Evolutionary conservation across 2,888 invertebrate genomes (phyloP), one percentile per base, ranked within the genome.

Genomic region (Netelia fuscicornis): DNA sequence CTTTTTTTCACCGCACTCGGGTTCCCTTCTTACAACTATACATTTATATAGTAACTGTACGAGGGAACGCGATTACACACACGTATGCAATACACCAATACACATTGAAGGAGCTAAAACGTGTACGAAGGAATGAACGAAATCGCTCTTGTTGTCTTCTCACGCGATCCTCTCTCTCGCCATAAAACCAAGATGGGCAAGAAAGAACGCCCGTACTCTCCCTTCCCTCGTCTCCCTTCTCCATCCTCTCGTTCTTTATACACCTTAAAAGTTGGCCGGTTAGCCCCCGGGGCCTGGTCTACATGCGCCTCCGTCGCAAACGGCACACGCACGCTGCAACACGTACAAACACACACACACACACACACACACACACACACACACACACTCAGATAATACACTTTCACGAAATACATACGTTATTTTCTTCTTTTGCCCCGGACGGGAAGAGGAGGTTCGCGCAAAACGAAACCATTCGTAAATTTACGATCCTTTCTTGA

Each of bases 131-230:
- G 70, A 70, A 81, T 23, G 70, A 82, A 82, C 82, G 65, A 82
- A 82, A 82, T 70, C 68, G 82, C 65, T 67, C 74, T 82, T 60
- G 78, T 85, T 85, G 85, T 79, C 82, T 85, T 85, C 78, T 79
- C 85, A 85, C 85, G 85, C 85, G 85, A 85, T 85, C 82, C 79
- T 74, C 72, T 72, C 79, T 74, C 72, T 72, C 82, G 37, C 72
- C 71, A 56, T 77, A 48, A 71, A 78, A 74, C 25, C 58, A 67
- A 67, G 25, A 80, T 80, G 80, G 72, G 20, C 44, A 23, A 20
- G 64, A 78, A 83, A 62, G 67, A 78, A 74, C 67, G 60, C 60
- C 72, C 48, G 74, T 78, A 23, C 11, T 30, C 37, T 17, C 37
- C 71, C 54, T 44, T n/a, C 23, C 11, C 44, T 10, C 23, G 23